Evolutionary conservation across 2,888 invertebrate genomes (phyloP).

Genomic region (Hetaerina titia): DNA sequence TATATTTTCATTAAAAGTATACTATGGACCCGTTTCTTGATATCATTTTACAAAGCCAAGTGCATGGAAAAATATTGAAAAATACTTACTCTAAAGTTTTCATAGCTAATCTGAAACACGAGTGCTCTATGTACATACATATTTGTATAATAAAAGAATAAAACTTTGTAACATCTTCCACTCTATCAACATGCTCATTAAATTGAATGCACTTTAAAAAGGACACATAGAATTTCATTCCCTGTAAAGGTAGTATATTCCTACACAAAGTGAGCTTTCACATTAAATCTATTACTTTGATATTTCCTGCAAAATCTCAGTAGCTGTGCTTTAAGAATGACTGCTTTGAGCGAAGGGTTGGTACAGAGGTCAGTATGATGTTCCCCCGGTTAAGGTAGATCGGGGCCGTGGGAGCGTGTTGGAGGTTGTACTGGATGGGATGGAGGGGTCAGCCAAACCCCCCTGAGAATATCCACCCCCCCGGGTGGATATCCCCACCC

Average conservation of each 20-base stretch:
- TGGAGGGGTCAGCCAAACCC: slow-evolving; percentile 42
- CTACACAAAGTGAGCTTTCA: background rate
- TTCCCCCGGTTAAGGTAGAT: slow-evolving; percentile 60
- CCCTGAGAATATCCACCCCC: slow-evolving; percentile 39
- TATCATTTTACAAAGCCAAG: slow-evolving; percentile 41
- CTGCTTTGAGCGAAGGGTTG: slow-evolving; percentile 16
- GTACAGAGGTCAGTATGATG: slow-evolving; percentile 38
- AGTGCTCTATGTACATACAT: slow-evolving; percentile 39
- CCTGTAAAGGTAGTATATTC: background rate
- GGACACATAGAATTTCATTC: slow-evolving; percentile 5
- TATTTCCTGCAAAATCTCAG: background rate
- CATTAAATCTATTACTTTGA: background rate
- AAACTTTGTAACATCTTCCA: slow-evolving; percentile 37
- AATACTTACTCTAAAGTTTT: slow-evolving; percentile 40
- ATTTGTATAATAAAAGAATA: slow-evolving; percentile 39
- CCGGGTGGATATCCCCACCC: slow-evolving; percentile 64
- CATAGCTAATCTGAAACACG: slow-evolving; percentile 34
- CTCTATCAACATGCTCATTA: slow-evolving; percentile 31
- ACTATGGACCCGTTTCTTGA: slow-evolving; percentile 58
- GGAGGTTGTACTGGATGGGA: slow-evolving; percentile 30
- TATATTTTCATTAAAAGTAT: slow-evolving; percentile 26
- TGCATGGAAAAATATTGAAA: slow-evolving; percentile 66
- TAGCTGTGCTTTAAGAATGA: background rate
- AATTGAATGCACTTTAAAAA: background rate
- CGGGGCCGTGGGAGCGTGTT: slow-evolving; percentile 59